Percentiles rank a stretch among this genome's conserved stretches.
Conservation (phyloP, 1,140 invertebrate species). For the Anoplolepis gracilipes region DNA sequence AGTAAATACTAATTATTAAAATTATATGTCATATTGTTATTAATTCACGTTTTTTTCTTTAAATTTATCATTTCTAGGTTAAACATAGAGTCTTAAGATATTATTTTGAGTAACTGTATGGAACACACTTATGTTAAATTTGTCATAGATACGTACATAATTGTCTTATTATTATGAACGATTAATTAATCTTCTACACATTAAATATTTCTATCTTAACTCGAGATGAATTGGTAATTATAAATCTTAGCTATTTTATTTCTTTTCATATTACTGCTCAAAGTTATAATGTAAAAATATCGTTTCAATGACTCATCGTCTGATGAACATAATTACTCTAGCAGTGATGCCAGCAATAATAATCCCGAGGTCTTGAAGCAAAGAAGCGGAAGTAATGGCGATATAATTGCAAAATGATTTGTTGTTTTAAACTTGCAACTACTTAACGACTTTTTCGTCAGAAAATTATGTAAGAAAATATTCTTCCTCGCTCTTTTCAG, state of each 20-base stretch:
- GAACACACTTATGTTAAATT: slow-evolving; percentile 40
- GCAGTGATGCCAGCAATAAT: not conserved
- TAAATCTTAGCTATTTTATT: slow-evolving; percentile 8
- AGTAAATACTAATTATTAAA: slow-evolving; percentile 9
- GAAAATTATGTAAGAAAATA: not conserved
- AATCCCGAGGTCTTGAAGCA: not conserved
- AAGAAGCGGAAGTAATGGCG: not conserved
- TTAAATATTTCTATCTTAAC: slow-evolving; percentile 33
- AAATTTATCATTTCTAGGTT: not conserved
- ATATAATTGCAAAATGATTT: not conserved
- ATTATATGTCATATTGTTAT: slow-evolving; percentile 4
- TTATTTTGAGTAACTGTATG: not conserved
- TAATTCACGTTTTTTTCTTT: not conserved
- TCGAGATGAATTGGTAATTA: slow-evolving; percentile 29
- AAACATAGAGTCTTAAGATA: slow-evolving; percentile 7
- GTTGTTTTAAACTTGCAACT: not conserved
- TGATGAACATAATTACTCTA: slow-evolving; percentile 9
- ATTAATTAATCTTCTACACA: slow-evolving; percentile 47
- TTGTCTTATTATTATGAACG: slow-evolving; percentile 32
- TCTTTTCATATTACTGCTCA: not conserved
- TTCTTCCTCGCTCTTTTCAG: not conserved
- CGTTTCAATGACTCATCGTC: slow-evolving; percentile 26
- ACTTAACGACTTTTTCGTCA: not conserved
- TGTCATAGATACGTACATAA: not conserved
- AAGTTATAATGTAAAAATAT: slow-evolving; percentile 25